phyloP scores from a whole-genome alignment of 1,140 invertebrate species.

The Andricus grossulariae region DNA sequence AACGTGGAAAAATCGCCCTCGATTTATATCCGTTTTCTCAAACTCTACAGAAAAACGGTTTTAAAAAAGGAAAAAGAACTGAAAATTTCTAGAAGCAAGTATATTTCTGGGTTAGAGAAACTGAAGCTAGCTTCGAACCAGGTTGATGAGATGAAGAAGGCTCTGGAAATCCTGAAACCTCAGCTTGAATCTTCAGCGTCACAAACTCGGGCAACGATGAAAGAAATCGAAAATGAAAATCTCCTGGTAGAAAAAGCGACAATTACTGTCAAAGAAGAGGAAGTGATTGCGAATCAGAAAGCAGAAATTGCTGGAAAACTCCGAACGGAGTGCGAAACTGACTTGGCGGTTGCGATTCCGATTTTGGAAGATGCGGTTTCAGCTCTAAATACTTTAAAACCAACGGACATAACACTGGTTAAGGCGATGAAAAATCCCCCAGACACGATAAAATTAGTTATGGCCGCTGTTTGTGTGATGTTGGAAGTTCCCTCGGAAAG shows the following conservation, averaged over 20 bases:
- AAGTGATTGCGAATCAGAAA: slow-evolving; percentile 82
- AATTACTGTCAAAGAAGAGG: slow-evolving; percentile 81
- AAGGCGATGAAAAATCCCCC: slow-evolving; percentile 91
- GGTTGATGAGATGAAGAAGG: slow-evolving; percentile 81
- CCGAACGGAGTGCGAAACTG: slow-evolving; percentile 83
- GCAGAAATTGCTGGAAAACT: slow-evolving; percentile 80
- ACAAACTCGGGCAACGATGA: slow-evolving; percentile 81
- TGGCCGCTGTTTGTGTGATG: slow-evolving; percentile 88
- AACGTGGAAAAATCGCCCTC: slow-evolving; percentile 69
- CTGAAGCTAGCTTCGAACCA: slow-evolving; percentile 79
- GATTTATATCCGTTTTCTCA: slow-evolving; percentile 79
- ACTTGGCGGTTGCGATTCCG: slow-evolving; percentile 83
- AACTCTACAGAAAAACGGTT: slow-evolving; percentile 76
- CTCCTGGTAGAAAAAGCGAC: slow-evolving; percentile 82
- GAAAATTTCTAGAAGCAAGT: slow-evolving; percentile 75
- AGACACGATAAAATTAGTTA: slow-evolving; percentile 83
- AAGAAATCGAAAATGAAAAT: slow-evolving; percentile 82
- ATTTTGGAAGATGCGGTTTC: slow-evolving; percentile 78
- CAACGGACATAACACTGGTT: slow-evolving; percentile 85
- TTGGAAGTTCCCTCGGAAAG: slow-evolving; percentile 81
- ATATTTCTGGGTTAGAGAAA: slow-evolving; percentile 81
- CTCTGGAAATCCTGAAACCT: slow-evolving; percentile 81
- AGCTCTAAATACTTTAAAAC: slow-evolving; percentile 87
- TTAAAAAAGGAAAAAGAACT: slow-evolving; percentile 78
- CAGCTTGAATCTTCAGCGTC: slow-evolving; percentile 81